A percentile compares a stretch with the other conserved stretches of the same genome.
These are phyloP conservation scores for Brachionus angularis DNA, from an alignment of 1,140 invertebrate species.

Conservation along the genomic window DNA sequence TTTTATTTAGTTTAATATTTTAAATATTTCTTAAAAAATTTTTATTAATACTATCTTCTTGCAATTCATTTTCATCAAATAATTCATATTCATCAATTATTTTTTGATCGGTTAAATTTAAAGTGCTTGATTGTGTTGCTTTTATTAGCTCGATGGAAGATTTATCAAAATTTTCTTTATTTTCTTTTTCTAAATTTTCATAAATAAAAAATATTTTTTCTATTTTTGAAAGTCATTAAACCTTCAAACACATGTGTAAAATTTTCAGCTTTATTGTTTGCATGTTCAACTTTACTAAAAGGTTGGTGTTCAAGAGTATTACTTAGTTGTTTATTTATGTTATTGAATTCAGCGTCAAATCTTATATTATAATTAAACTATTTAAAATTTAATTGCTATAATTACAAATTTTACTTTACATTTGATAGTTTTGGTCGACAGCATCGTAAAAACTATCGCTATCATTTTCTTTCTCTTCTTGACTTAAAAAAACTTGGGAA, in stretches of 20 bases:
- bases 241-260: too few relatives aligned
- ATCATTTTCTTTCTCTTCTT: constrained; percentile 5
- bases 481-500: not conserved
- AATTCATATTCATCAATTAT: constrained; percentile 23
- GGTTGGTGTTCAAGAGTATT: too few relatives aligned
- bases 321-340: too few relatives aligned
- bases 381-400: too few relatives aligned
- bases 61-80: constrained; percentile 70
- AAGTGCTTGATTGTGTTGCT: not conserved
- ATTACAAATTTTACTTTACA: too few relatives aligned
- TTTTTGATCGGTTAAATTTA: not conserved
- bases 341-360: too few relatives aligned
- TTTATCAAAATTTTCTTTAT: not conserved
- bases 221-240: too few relatives aligned
- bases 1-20: not conserved
- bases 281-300: too few relatives aligned
- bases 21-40: not conserved
- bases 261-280: too few relatives aligned
- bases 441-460: constrained; percentile 44
- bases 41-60: not conserved
- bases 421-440: not conserved
- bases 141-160: not conserved
- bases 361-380: too few relatives aligned
- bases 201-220: not conserved
- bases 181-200: not conserved